phyloP scores from a whole-genome alignment of 2,797 vertebrate species.

The Sciurus carolinensis region DNA sequence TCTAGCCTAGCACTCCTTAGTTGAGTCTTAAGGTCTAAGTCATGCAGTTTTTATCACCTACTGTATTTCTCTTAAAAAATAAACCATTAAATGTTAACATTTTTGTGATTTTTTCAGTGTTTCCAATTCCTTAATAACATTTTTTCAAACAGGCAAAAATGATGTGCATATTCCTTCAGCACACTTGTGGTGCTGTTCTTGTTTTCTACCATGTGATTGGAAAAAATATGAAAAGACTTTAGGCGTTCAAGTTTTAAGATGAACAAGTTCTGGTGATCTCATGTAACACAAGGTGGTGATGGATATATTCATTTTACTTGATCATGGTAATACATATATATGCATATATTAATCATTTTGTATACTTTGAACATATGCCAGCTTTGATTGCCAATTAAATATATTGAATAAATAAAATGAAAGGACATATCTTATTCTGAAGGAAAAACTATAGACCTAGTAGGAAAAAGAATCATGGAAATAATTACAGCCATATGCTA shows the following conservation, averaged over 20 bases:
- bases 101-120: neutral
- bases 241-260: neutral
- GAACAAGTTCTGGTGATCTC: neutral
- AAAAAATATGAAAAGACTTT: neutral
- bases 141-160: neutral
- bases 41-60: neutral
- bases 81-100: neutral
- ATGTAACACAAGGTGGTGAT: too few species aligned
- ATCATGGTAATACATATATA: neutral
- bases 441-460: neutral
- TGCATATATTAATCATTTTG: neutral
- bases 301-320: too few species aligned
- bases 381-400: neutral
- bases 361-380: too few species aligned
- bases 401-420: neutral
- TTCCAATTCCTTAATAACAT: neutral
- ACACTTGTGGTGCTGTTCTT: neutral
- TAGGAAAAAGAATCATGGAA: neutral
- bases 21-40: neutral
- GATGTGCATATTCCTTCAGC: fast-evolving
- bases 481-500: too few species aligned
- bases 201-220: neutral
- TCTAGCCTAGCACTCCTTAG: neutral
- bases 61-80: neutral
- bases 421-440: neutral